These are phyloP conservation scores for Nasonia longicornis DNA, from an alignment of 1,140 invertebrate species.

Conservation along the genomic window DNA sequence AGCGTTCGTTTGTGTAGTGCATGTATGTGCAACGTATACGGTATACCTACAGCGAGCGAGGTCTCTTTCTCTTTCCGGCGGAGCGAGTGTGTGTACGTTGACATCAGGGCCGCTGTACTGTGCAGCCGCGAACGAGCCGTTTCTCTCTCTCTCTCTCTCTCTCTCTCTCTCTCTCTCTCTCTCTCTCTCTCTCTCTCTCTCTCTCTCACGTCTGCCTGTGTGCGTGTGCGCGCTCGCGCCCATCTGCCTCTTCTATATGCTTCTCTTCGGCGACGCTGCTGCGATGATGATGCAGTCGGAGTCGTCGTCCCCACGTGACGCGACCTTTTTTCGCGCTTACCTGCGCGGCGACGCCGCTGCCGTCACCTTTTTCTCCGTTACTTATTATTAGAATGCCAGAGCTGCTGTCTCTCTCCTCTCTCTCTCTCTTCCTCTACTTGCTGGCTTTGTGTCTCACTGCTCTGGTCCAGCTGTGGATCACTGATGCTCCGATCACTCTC, in stretches of 20 bases:
- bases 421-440: background rate
- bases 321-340: conserved; percentile 6
- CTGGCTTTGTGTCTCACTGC: background rate
- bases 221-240: conserved; percentile 34
- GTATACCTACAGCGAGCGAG: background rate
- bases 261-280: background rate
- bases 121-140: background rate
- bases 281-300: background rate
- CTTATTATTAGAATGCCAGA: background rate
- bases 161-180: background rate
- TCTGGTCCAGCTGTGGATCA: background rate
- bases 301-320: conserved; percentile 1
- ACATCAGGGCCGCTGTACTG: background rate
- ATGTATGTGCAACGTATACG: background rate
- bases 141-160: background rate
- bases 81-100: background rate
- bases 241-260: conserved; percentile 24
- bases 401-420: background rate
- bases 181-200: no score
- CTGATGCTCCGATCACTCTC: background rate
- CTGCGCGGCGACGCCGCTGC: background rate
- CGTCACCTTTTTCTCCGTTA: conserved; percentile 19
- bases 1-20: background rate
- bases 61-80: background rate
- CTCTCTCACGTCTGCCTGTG: background rate